A percentile compares a stretch with the other conserved stretches of the same genome.
These are phyloP conservation scores for Empidonax alnorum DNA, from an alignment of 2,113 vertebrate species.

Conservation along the genomic window DNA sequence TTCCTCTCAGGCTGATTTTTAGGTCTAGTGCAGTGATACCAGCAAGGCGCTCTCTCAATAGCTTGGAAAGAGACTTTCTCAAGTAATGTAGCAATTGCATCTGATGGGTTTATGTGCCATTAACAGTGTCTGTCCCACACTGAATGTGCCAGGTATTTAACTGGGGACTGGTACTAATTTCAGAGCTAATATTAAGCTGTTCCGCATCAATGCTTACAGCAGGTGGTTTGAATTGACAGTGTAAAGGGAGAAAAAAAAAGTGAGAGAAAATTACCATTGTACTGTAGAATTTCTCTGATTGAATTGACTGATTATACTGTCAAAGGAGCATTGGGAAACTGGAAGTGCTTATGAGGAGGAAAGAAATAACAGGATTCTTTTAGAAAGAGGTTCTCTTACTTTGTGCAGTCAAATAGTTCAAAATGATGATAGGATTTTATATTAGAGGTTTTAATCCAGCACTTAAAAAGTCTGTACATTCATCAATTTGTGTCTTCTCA, in stretches of 20 bases:
- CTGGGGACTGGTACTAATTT: constrained; percentile 95
- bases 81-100: constrained; percentile 78
- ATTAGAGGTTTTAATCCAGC: constrained; percentile 62
- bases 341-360: constrained; percentile 63
- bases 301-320: constrained; percentile 87
- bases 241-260: constrained; percentile 74
- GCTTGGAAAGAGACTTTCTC: constrained; percentile 67
- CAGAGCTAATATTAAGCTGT: constrained; percentile 94
- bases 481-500: constrained; percentile 39
- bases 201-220: constrained; percentile 88
- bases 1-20: constrained; percentile 38
- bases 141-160: constrained; percentile 90
- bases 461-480: constrained; percentile 43
- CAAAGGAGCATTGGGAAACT: constrained; percentile 74
- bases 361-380: constrained; percentile 69
- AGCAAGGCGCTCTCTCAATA: constrained; percentile 68
- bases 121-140: constrained; percentile 79
- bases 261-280: constrained; percentile 85
- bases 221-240: constrained; percentile 85
- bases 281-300: constrained; percentile 87
- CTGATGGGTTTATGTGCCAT: constrained; percentile 84
- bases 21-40: neutral
- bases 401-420: constrained; percentile 70
- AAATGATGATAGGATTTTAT: constrained; percentile 57
- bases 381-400: constrained; percentile 61